Base-by-base conservation (phyloP, 1,140 invertebrate species). In the Papilio glaucus region DNA sequence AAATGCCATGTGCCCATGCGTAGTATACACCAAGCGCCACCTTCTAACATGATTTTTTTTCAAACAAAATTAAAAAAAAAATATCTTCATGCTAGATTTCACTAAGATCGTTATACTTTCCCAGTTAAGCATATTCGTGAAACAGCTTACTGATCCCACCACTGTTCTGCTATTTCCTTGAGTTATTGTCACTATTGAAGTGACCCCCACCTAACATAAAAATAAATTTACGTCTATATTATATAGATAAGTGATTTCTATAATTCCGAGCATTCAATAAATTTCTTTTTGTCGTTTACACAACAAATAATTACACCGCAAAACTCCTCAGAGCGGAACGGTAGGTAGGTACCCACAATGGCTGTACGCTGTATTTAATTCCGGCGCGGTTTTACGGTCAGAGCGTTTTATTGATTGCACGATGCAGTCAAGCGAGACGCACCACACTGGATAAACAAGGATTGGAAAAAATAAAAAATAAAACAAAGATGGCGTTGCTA, bases 341-440 rank as follows among this genome's bases (percentile, higher is more conserved):
- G 60, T 71, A 75, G 75, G 63, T 78, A 77, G 78, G 72, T 77
- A 73, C 72, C 74, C 75, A 80, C 77, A 83, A 81, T 80, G 73
- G 72, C 69, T 77, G 79, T 72, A 74, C 73, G 77, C 72, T 72
- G 83, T 88, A 88, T 90, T 90, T 88, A 90, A 90, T 88, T 88
- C 85, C 82, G 73, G 75, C 82, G 81, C 80, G 85, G 86, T 85
- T 86, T 85, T 84, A 85, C 84, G 84, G 81, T 87, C 79, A 80
- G 80, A 83, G 77, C 77, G 74, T 85, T 89, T 89, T 91, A 91
- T 91, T 90, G 89, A 91, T 91, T 90, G 89, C 88, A 65, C 73
- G 78, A 75, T 70, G 82, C 86, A 89, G 74, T 91, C 71, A 88
- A 82, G 84, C 87, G 85, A 75, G 77, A 85, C 86, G 83, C 75